Percentiles rank a stretch among this genome's conserved stretches.
These are phyloP conservation scores for Crotalus helleri DNA, from an alignment of 2,113 vertebrate genomes.

Conservation along the genomic window DNA sequence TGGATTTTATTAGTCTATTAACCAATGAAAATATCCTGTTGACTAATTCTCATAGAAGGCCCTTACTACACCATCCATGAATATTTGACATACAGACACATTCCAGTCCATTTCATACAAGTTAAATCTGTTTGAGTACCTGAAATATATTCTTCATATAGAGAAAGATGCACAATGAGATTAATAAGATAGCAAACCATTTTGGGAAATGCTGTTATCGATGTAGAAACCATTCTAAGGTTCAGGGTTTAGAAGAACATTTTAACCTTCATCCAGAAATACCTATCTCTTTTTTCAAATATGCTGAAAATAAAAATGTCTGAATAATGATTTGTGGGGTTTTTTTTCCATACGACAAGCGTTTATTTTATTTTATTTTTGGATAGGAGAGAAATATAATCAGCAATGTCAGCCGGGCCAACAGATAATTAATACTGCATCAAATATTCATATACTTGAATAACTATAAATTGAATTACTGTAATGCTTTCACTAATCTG, in stretches of 20 bases:
- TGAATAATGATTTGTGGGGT: not conserved
- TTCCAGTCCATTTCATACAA: not conserved
- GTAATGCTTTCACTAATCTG: slow-evolving; percentile 16
- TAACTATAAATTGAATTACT: slow-evolving; percentile 16
- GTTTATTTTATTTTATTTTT: not conserved
- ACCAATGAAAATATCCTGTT: not conserved
- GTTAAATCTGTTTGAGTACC: not conserved
- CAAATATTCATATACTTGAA: slow-evolving; percentile 17
- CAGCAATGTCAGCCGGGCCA: not conserved
- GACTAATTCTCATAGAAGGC: not conserved
- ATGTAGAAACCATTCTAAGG: not conserved
- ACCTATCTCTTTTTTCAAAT: not conserved
- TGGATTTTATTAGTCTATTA: not conserved
- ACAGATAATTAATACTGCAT: slow-evolving; percentile 10
- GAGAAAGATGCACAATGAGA: not conserved
- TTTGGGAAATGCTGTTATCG: not conserved
- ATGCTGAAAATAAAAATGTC: not conserved
- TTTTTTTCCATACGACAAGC: not conserved
- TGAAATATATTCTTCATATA: not conserved
- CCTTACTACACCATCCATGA: not conserved
- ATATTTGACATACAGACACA: not conserved
- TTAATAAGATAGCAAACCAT: not conserved
- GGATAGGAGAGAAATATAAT: not conserved
- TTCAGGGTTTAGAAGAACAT: not conserved
- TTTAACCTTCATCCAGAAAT: not conserved